Evolutionary conservation across 2,797 vertebrate species (phyloP).

Genomic region (Coranthus polyacanthus): DNA sequence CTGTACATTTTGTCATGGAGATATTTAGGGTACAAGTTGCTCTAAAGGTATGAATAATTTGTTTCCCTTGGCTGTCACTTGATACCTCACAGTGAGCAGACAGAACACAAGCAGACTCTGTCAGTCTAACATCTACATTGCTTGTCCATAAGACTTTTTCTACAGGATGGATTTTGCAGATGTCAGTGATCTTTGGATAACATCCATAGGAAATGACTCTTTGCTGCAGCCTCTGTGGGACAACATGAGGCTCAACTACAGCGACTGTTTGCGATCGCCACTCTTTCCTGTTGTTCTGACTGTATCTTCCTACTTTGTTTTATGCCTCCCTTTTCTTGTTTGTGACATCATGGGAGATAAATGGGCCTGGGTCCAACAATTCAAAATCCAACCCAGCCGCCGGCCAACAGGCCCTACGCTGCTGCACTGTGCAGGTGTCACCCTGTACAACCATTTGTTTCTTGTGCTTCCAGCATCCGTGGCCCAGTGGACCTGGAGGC

Average conservation of each 20-base stretch:
- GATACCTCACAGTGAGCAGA: slow-evolving; percentile 45
- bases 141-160: slow-evolving; percentile 2
- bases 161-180: slow-evolving; percentile 56
- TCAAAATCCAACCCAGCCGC: slow-evolving; percentile 80
- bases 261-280: slow-evolving; percentile 78
- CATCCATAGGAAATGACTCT: slow-evolving; percentile 54
- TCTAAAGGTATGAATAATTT: slow-evolving; percentile 68
- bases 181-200: slow-evolving; percentile 44
- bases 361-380: slow-evolving; percentile 75
- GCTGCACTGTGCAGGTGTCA: slow-evolving; percentile 80
- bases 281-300: slow-evolving; percentile 81
- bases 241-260: slow-evolving; percentile 72
- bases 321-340: slow-evolving; percentile 78
- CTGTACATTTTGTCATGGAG: too few species aligned
- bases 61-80: slow-evolving; percentile 49
- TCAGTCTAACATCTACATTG: slow-evolving; percentile 9
- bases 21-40: slow-evolving; percentile 15
- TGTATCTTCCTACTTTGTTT: slow-evolving; percentile 81
- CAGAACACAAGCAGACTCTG: slow-evolving; percentile 22
- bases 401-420: slow-evolving; percentile 73
- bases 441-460: slow-evolving; percentile 81
- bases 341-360: slow-evolving; percentile 80
- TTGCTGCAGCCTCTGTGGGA: slow-evolving; percentile 83
- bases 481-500: slow-evolving; percentile 84
- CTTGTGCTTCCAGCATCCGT: slow-evolving; percentile 82